A percentile compares a stretch with the other conserved stretches of the same genome.
These are phyloP conservation scores for Cosmorhoe ocellata DNA, from an alignment of 2,888 invertebrate genomes.

Conservation along the genomic window DNA sequence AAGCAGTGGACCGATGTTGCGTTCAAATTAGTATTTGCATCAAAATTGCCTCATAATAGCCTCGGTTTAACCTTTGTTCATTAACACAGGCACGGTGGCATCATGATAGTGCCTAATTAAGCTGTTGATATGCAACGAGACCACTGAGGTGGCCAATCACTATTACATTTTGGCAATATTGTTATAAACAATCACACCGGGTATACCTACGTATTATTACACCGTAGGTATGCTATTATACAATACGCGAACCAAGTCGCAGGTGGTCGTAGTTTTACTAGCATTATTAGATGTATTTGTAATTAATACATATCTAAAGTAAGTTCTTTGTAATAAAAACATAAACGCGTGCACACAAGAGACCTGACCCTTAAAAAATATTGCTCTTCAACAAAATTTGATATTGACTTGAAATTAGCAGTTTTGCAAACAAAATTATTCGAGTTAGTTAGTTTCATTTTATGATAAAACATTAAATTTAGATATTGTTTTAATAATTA, in stretches of 20 bases:
- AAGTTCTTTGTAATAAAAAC: too few species aligned
- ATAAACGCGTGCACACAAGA: too few species aligned
- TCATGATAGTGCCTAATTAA: conserved; percentile 7
- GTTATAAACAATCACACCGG: too few species aligned
- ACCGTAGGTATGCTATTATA: too few species aligned
- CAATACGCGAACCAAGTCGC: too few species aligned
- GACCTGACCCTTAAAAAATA: background rate
- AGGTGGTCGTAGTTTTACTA: too few species aligned
- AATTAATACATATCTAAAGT: too few species aligned
- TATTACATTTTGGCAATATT: conserved; percentile 6
- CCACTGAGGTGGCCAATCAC: conserved; percentile 1
- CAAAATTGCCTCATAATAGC: conserved; percentile 22
- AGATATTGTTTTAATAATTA: conserved; percentile 3
- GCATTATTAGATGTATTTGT: too few species aligned
- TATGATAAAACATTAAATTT: conserved; percentile 16
- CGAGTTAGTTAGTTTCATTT: background rate
- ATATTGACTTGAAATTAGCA: conserved; percentile 14
- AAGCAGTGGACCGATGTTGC: conserved; percentile 11
- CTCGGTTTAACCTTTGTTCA: conserved; percentile 18
- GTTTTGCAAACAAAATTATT: conserved; percentile 14
- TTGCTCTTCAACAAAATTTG: conserved; percentile 4
- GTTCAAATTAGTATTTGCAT: conserved; percentile 24
- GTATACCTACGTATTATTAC: too few species aligned
- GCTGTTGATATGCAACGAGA: conserved; percentile 16
- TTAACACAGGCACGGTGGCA: conserved; percentile 6